A percentile compares a stretch with the other conserved stretches of the same genome.
phyloP scores from a whole-genome alignment of 2,797 vertebrate species.

The Harpagifer antarcticus region DNA sequence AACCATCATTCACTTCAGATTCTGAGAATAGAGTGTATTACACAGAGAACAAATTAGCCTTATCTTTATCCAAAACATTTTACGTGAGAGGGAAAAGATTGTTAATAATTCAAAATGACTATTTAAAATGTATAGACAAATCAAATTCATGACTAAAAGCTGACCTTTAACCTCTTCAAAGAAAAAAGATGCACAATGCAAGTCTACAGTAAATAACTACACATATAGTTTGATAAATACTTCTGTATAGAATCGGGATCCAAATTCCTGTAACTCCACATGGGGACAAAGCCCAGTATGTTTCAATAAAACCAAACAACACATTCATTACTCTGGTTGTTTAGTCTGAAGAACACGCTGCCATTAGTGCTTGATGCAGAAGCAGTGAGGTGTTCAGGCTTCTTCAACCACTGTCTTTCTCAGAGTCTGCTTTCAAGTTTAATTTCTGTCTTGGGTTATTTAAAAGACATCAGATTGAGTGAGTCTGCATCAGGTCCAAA shows the following conservation, averaged over 20 bases:
- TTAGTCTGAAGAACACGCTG: conserved; percentile 55
- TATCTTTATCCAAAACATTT: neutral
- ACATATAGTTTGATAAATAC: neutral
- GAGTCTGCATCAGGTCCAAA: neutral
- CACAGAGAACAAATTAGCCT: neutral
- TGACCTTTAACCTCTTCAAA: neutral
- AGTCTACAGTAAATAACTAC: neutral
- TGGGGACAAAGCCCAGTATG: conserved; percentile 5
- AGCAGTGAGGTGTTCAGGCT: conserved; percentile 16
- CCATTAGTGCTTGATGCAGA: conserved; percentile 16
- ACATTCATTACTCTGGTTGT: conserved; percentile 48
- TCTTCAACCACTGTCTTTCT: neutral
- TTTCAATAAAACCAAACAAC: conserved; percentile 41
- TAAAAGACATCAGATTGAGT: no score
- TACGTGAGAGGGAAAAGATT: neutral
- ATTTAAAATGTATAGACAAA: neutral
- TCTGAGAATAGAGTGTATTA: no score
- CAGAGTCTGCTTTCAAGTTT: neutral
- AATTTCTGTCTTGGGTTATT: no score
- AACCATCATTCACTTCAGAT: neutral
- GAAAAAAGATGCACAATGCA: neutral
- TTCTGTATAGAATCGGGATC: conserved; percentile 1
- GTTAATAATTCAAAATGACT: neutral
- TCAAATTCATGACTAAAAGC: neutral
- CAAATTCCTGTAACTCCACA: neutral